A percentile compares a stretch with the other conserved stretches of the same genome.
Evolutionary conservation across 2,888 invertebrate species (phyloP).

Genomic region (Macroteleia sp.): DNA sequence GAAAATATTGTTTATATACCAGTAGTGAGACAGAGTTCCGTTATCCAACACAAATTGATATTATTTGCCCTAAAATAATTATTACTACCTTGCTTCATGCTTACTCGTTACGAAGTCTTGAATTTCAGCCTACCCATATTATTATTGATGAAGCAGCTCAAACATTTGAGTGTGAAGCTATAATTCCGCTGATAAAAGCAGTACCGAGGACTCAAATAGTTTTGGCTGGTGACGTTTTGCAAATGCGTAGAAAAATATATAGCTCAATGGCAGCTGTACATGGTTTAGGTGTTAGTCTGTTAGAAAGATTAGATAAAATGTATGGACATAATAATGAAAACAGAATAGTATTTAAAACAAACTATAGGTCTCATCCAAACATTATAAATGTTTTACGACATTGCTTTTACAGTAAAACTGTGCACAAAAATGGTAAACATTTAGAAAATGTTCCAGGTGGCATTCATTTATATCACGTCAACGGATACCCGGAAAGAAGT

Average conservation of each 20-base stretch:
- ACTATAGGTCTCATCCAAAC: conserved; percentile 92
- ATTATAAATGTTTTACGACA: conserved; percentile 87
- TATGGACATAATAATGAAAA: conserved; percentile 90
- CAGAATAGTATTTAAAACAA: conserved; percentile 91
- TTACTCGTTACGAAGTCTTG: no score
- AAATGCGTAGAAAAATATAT: conserved; percentile 92
- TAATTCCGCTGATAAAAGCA: conserved; percentile 91
- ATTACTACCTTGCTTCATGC: no score
- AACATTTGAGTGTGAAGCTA: conserved; percentile 93
- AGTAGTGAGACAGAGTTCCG: no score
- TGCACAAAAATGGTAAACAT: no score
- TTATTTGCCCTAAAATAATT: no score
- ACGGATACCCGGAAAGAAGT: no score
- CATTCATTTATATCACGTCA: no score
- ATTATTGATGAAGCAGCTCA: conserved; percentile 94
- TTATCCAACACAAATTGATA: no score
- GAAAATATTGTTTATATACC: conserved; percentile 89
- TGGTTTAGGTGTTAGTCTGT: conserved; percentile 89
- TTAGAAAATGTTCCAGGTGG: no score
- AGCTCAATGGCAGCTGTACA: conserved; percentile 89
- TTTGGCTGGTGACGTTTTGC: conserved; percentile 94
- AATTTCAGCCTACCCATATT: conserved; percentile 93
- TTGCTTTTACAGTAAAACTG: no score
- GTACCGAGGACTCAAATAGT: conserved; percentile 90
- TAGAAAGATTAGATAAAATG: conserved; percentile 91